These are phyloP conservation scores for Tokudaia muenninki DNA, from an alignment of 2,797 vertebrate species.

Conservation along the genomic window DNA sequence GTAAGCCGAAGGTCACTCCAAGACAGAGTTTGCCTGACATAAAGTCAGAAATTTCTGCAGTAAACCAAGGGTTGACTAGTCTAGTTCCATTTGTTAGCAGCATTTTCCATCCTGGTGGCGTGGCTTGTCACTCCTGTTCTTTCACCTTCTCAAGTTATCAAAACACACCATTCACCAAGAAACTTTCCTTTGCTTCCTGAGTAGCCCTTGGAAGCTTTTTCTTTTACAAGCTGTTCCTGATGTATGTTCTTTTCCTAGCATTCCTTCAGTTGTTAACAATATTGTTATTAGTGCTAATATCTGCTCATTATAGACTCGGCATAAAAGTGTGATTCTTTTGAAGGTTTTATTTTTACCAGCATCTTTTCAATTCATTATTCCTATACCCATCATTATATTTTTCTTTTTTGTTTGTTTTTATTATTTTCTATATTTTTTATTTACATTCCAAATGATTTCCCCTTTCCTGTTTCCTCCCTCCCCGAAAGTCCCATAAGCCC, in stretches of 20 bases:
- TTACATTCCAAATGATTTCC: too few relatives aligned
- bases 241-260: background rate
- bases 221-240: background rate
- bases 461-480: too few relatives aligned
- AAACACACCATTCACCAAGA: background rate
- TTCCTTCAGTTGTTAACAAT: background rate
- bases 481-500: too few relatives aligned
- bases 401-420: background rate
- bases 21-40: background rate
- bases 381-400: background rate
- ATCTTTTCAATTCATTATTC: slow-evolving; percentile 13
- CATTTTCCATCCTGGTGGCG: background rate
- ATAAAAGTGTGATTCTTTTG: background rate
- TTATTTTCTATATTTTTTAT: too few relatives aligned
- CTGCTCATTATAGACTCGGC: background rate
- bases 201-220: slow-evolving; percentile 1
- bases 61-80: background rate
- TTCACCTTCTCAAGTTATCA: background rate
- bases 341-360: background rate
- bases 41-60: slow-evolving; percentile 6
- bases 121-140: background rate
- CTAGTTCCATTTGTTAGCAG: background rate
- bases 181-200: background rate
- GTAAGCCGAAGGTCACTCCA: background rate
- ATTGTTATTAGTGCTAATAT: background rate